phyloP scores from a whole-genome alignment of 2,113 vertebrate species.

The Oxyura jamaicensis region DNA sequence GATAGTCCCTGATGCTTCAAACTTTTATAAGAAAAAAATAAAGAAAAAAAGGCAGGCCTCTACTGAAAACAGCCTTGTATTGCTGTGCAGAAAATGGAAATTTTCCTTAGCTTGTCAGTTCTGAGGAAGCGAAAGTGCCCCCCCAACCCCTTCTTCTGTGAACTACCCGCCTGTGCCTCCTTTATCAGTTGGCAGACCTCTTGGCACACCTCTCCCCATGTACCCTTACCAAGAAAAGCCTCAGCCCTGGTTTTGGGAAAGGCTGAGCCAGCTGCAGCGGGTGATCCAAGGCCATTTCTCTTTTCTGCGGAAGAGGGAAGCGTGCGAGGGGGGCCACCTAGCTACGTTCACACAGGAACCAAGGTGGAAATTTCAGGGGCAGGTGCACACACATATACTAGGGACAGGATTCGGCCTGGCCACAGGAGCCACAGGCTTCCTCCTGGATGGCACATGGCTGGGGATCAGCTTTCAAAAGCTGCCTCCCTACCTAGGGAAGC shows the following conservation, averaged over 20 bases:
- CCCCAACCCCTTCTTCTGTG: neutral
- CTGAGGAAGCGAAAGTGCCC: neutral
- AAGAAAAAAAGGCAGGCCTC: neutral
- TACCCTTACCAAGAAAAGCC: neutral
- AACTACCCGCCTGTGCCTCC: neutral
- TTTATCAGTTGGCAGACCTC: neutral
- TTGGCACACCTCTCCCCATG: neutral
- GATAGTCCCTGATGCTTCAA: neutral
- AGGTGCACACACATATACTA: neutral
- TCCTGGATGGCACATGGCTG: fast-evolving
- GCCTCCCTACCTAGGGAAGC: neutral
- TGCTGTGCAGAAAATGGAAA: neutral
- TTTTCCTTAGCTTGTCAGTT: neutral
- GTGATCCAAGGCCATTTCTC: neutral
- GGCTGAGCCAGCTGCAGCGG: neutral
- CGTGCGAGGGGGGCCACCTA: fast-evolving
- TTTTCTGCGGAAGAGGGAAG: neutral
- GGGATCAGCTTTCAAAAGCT: neutral
- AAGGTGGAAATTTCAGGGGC: neutral
- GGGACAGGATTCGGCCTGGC: neutral
- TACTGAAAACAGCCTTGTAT: neutral
- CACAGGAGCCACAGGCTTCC: neutral
- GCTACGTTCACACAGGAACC: neutral
- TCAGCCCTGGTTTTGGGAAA: neutral
- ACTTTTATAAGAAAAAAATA: neutral